These are phyloP conservation scores for Drosophila takahashii DNA, from an alignment of 1,140 invertebrate genomes.

Conservation along the genomic window DNA sequence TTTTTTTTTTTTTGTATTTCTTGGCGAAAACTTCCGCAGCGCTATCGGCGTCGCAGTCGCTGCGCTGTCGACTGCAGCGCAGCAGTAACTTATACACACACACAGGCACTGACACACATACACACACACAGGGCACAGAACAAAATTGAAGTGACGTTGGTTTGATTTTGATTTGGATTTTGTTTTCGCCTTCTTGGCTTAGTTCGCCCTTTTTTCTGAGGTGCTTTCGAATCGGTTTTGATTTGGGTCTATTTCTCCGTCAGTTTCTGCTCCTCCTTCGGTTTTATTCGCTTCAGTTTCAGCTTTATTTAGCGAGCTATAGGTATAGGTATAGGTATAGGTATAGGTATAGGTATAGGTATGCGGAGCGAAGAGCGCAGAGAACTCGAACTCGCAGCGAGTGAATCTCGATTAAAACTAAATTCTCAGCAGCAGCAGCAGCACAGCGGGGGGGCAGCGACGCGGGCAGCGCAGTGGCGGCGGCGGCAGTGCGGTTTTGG, in stretches of 20 bases:
- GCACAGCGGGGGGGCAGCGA: conserved; percentile 27
- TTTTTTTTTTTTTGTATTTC: conserved; percentile 2
- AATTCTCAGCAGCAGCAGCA: conserved; percentile 12
- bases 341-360: background rate
- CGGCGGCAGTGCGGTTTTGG: conserved; percentile 19
- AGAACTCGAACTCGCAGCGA: conserved; percentile 37
- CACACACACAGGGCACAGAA: conserved; percentile 9
- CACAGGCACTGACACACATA: conserved; percentile 11
- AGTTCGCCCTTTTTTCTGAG: conserved; percentile 5
- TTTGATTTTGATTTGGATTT: conserved; percentile 9
- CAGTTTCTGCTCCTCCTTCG: background rate
- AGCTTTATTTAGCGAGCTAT: conserved; percentile 3
- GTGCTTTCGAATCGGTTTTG: background rate
- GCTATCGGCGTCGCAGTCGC: conserved; percentile 28
- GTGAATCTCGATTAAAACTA: conserved; percentile 39
- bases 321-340: background rate
- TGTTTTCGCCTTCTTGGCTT: conserved; percentile 5
- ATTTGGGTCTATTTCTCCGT: background rate
- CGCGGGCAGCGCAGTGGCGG: conserved; percentile 1
- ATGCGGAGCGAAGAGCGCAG: conserved; percentile 27
- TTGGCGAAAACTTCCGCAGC: conserved; percentile 36
- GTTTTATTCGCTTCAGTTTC: too few species aligned
- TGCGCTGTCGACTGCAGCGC: conserved; percentile 35
- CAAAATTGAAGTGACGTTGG: conserved; percentile 22
- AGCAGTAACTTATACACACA: conserved; percentile 30